Evolutionary conservation across 2,797 vertebrate species (phyloP), one percentile per base, ranked within the genome.

Genomic region (Stomatorhinus walkeri): DNA sequence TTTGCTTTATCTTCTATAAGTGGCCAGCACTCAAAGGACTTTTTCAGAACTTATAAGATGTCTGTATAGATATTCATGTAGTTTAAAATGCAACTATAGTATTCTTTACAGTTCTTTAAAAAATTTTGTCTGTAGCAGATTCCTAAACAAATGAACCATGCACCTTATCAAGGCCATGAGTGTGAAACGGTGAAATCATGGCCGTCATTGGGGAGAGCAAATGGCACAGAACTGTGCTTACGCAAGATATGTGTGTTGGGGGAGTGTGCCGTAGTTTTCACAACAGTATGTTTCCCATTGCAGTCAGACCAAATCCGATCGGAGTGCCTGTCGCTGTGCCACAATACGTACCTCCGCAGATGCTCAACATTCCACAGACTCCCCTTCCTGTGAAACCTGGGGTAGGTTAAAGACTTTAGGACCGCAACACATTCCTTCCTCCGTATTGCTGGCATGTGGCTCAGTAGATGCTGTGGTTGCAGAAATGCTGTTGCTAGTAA

Each of bases 321-420:
- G 96, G 96, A 95, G 95, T 96, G 94, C 95, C 96, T 91, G 95
- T 96, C 94, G 94, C 95, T 89, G 93, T 95, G 94, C 96, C 97
- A 94, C 95, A 94, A 9, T 96, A 95, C 92, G 93, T 95, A 91
- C 94, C 95, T 94, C 94, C 95, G 88, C 97, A 97, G 94, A 95
- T 95, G 95, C 95, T 97, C 94, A 96, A 97, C 96, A 97, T 98
- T 98, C 97, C 97, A 93, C 97, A 95, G 94, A 93, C 93, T 91
- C 94, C 94, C 90, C 94, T 95, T 94, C 96, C 96, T 94, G 95
- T 93, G 93, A 96, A 97, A 91, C 94, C 96, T 89, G 92, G 92
- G 96, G 97, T 97, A 93, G 97, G 96, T 92, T 12, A 14, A 22
- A 51, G 19, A 32, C 40, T 28, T 51, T 89, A 49, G 7, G 46